These are phyloP conservation scores for Geotrypetes seraphini DNA, from an alignment of 2,797 vertebrate species.

Conservation along the genomic window DNA sequence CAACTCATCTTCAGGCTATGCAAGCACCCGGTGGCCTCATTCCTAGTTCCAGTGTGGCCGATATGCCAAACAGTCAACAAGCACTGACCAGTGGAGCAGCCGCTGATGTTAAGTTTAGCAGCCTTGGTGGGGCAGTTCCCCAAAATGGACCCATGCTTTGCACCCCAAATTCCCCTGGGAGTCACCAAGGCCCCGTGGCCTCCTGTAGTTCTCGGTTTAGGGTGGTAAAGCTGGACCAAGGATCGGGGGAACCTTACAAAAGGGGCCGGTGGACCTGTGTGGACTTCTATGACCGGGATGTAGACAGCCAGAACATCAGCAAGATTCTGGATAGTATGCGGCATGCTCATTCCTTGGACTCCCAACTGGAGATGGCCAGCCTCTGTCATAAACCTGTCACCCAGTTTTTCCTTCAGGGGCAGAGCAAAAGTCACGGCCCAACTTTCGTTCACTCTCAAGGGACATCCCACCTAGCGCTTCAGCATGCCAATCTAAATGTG, in stretches of 20 bases:
- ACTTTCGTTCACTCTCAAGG: neutral
- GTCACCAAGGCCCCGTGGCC: slow-evolving; percentile 8
- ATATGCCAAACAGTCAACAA: neutral
- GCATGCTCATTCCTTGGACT: slow-evolving; percentile 69
- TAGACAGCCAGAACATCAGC: slow-evolving; percentile 37
- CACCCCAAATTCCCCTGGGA: slow-evolving; percentile 25
- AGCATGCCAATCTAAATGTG: too few species aligned
- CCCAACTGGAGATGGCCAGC: slow-evolving; percentile 52
- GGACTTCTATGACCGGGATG: slow-evolving; percentile 57
- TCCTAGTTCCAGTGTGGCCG: slow-evolving; percentile 9
- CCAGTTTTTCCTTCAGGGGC: slow-evolving; percentile 7
- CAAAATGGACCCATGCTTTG: slow-evolving; percentile 12
- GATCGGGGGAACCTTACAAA: slow-evolving; percentile 52
- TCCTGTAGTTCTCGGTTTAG: slow-evolving; percentile 64
- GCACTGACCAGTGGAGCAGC: too few species aligned
- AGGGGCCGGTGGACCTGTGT: slow-evolving; percentile 74
- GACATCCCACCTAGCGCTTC: too few species aligned
- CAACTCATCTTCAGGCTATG: neutral
- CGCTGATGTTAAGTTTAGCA: too few species aligned
- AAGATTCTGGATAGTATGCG: slow-evolving; percentile 57
- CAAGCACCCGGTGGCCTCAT: neutral
- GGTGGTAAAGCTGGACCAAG: slow-evolving; percentile 64
- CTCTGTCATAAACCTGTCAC: slow-evolving; percentile 28
- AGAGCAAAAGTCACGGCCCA: slow-evolving; percentile 29
- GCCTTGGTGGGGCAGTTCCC: neutral